Percentiles rank a stretch among this genome's conserved stretches.
Conservation (phyloP, 2,797 vertebrate species). For the Xyrichtys novacula region DNA sequence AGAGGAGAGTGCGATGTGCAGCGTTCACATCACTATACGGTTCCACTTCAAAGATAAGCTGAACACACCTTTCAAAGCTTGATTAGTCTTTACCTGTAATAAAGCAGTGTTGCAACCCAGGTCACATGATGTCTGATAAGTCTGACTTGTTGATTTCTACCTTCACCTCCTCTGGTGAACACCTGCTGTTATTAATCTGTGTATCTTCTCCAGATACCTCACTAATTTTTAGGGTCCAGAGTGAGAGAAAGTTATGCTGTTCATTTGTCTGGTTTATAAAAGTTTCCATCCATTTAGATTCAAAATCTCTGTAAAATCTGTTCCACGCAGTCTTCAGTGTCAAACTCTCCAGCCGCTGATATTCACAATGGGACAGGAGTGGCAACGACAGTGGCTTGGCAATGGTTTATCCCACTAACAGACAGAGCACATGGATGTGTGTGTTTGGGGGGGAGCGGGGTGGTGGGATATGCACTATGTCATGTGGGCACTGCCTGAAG, state of each 20-base stretch:
- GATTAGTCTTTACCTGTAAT: conserved; percentile 42
- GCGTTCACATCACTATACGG: conserved; percentile 49
- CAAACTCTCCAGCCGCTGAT: conserved; percentile 30
- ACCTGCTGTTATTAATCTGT: conserved; percentile 5
- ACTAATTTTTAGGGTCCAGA: background rate
- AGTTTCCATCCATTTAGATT: conserved; percentile 21
- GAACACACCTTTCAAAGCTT: conserved; percentile 65
- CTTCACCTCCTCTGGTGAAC: conserved; percentile 7
- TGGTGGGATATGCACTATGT: conserved; percentile 42
- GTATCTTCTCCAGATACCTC: background rate
- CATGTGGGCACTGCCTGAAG: conserved; percentile 21
- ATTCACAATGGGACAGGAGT: conserved; percentile 24
- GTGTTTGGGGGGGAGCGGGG: conserved; percentile 23
- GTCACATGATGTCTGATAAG: conserved; percentile 58
- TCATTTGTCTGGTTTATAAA: background rate
- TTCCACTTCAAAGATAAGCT: conserved; percentile 58
- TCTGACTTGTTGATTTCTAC: conserved; percentile 11
- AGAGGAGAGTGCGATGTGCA: conserved; percentile 37
- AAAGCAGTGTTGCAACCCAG: conserved; percentile 56
- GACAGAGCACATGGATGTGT: conserved; percentile 35
- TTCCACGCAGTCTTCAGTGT: conserved; percentile 6
- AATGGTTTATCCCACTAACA: conserved; percentile 44
- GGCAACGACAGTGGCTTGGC: conserved; percentile 28
- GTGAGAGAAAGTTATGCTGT: background rate
- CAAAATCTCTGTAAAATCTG: background rate